Evolutionary conservation across 2,113 vertebrate species (phyloP), one percentile per base, ranked within the genome.

Genomic region (Pituophis catenifer): DNA sequence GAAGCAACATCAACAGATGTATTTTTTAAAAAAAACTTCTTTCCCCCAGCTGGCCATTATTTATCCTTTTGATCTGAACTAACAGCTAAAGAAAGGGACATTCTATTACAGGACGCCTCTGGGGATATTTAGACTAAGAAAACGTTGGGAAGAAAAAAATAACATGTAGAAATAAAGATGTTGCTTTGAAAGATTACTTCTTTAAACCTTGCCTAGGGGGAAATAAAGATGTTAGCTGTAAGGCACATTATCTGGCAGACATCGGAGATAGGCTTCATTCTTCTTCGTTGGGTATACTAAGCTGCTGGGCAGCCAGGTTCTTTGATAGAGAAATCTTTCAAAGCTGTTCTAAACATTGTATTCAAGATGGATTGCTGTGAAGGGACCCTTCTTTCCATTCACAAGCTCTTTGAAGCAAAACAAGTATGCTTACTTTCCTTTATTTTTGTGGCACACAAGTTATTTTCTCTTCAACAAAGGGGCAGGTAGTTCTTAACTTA

Each of bases 71-170:
- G 59, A 92, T 94, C 59, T 53, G 44, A 26, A 65, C 86, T 52
- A 92, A 62, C 58, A 38, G 44, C 59, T 53, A 90, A 90, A 88
- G 91, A 87, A 91, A 92, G 75, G 88, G 81, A 90, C 91, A 92
- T 87, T 90, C 91, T 90, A 54, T 87, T 92, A 90, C 88, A 90
- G 88, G 26, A 90, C 19, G 52, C 81, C 91, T 48, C 90, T 53
- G 7, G 91, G 93, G 52, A 88, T 92, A 33, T 70, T 89, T 54
- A 92, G 57, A 75, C 81, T 90, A 65, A 89, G 81, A 92, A 92
- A 94, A 65, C 50, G 19, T 70, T 94, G 88, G 91, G 58, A 87
- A 92, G 75, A 33, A 57, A 93, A 48, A 90, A 93, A 93, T 86
- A 90, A 29, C 91, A 57, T 87, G 91, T 91, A 94, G 62, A 90